Evolutionary conservation across 2,888 invertebrate genomes (phyloP), one percentile per base, ranked within the genome.

Genomic region (Folsomia candida): DNA sequence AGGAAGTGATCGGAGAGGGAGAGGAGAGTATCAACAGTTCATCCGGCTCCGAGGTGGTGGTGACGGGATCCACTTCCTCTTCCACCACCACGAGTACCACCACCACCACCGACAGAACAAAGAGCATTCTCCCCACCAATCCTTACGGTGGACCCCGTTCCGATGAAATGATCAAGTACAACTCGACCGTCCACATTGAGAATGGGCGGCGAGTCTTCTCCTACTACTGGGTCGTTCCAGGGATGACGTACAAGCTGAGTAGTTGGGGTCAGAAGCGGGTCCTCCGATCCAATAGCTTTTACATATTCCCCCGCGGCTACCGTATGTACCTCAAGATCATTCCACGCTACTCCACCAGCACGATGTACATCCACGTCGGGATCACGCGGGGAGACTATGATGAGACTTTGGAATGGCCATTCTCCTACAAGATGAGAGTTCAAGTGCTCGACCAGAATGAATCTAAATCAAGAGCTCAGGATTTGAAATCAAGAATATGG

Each of bases 311-410:
- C 24, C 78, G 78, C 26, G 83, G 84, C 18, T 84, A 84, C 73
- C 76, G 81, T 51, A 83, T 84, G 84, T 84, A 83, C 71, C 75
- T 85, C 29, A 82, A 82, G 78, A 80, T 83, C 37, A 82, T 82
- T 61, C 84, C 84, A 0, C 81, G 82, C 64, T 78, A 73, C 65
- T 74, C 73, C 18, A 26, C 63, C 58, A 74, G 76, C 28, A 83
- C 82, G 27, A 78, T 84, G 69, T 82, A 82, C 76, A 76, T 83
- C 24, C 82, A 83, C 57, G 82, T 82, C 2, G 84, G 84, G 22
- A 73, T 84, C 20, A 84, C 84, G 0, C 81, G 79, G 22, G 84
- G 84, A 57, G 80, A 79, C 9, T 79, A 78, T 71, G 84, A 85
- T 78, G 81, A 81, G 26, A 70, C 76, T 24, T 80, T 84, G 4